Evolutionary conservation across 2,888 invertebrate genomes (phyloP).

Genomic region (Geotrupes spiniger): DNA sequence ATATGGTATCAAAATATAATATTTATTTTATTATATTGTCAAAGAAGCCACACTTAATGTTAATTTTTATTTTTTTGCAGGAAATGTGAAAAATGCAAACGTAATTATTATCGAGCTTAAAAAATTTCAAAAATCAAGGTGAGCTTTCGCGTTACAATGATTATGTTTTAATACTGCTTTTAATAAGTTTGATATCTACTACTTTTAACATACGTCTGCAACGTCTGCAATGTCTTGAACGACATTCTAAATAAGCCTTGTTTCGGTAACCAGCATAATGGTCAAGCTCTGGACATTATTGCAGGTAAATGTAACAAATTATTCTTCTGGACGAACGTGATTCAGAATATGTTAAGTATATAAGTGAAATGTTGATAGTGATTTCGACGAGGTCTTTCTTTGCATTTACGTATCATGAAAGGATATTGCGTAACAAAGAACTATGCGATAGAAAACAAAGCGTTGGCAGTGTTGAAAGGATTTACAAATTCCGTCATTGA

Average conservation of each 20-base stretch:
- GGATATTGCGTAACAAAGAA: slow-evolving; percentile 56
- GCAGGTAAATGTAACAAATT: slow-evolving; percentile 52
- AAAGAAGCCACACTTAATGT: too few relatives aligned
- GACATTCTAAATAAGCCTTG: slow-evolving; percentile 67
- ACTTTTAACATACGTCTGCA: slow-evolving; percentile 65
- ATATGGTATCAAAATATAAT: too few relatives aligned
- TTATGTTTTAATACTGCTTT: too few relatives aligned
- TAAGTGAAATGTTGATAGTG: slow-evolving; percentile 54
- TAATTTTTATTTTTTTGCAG: too few relatives aligned
- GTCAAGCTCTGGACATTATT: slow-evolving; percentile 56
- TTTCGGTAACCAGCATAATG: slow-evolving; percentile 59
- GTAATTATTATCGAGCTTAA: too few relatives aligned
- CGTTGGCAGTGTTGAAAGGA: slow-evolving; percentile 51
- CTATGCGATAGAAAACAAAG: slow-evolving; percentile 57
- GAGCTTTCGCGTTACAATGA: too few relatives aligned
- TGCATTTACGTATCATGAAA: slow-evolving; percentile 47
- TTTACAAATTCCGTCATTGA: slow-evolving; percentile 58
- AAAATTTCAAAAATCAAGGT: too few relatives aligned
- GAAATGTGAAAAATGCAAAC: too few relatives aligned
- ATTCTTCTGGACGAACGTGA: too few relatives aligned
- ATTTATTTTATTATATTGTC: too few relatives aligned
- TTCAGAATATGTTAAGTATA: slow-evolving; percentile 69
- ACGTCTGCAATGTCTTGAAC: slow-evolving; percentile 71
- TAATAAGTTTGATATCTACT: too few relatives aligned
- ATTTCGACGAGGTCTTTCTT: slow-evolving; percentile 34